These are phyloP conservation scores for Promerops cafer DNA, from an alignment of 2,113 vertebrate genomes.

Conservation along the genomic window DNA sequence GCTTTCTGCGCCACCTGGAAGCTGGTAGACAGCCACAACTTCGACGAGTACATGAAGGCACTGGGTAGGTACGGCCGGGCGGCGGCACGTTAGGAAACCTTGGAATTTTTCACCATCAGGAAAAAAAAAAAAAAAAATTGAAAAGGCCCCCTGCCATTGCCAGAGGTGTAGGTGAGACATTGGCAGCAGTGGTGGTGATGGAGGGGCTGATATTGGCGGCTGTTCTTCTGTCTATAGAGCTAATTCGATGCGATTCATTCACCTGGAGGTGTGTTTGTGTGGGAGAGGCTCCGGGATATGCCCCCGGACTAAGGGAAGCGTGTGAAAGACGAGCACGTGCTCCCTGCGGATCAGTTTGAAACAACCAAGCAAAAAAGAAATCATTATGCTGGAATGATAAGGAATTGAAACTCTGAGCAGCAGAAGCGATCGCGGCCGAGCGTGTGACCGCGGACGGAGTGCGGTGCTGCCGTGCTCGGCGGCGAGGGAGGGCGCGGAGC, in stretches of 20 bases:
- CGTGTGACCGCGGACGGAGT: not conserved
- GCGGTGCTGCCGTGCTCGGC: not conserved
- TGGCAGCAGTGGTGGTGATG: not conserved
- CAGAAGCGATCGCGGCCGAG: not conserved
- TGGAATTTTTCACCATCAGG: not conserved
- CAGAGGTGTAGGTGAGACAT: not conserved
- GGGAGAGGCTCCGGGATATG: not conserved
- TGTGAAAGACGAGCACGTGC: not conserved
- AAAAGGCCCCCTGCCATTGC: not conserved
- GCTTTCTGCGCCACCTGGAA: constrained; percentile 94
- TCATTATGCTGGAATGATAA: not conserved
- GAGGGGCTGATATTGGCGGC: not conserved
- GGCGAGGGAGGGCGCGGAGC: not conserved
- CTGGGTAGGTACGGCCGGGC: constrained; percentile 76
- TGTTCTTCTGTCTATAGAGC: no score
- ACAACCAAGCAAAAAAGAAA: not conserved
- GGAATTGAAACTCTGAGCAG: not conserved
- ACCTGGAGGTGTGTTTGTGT: not conserved
- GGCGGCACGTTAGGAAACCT: not conserved
- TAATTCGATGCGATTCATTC: not conserved
- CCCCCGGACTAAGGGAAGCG: not conserved
- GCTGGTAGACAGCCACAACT: constrained; percentile 88
- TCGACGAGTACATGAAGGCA: constrained; percentile 92
- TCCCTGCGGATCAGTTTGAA: not conserved
- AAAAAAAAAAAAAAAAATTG: no score